A percentile compares a stretch with the other conserved stretches of the same genome.
Conservation (phyloP, 1,140 invertebrate species). For the Eueides isabella region DNA sequence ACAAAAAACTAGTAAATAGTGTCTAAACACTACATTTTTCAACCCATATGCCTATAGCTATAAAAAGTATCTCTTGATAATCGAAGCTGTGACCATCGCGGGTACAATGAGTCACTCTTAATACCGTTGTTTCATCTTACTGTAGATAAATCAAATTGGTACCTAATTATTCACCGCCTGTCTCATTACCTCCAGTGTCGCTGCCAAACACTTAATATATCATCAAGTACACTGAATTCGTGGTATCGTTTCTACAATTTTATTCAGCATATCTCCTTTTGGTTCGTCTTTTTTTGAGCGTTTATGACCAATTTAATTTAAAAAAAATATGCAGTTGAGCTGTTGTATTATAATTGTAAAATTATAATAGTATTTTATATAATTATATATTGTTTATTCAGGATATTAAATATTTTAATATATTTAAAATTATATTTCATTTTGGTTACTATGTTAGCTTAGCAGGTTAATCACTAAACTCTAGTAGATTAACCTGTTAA, state of each 20-base stretch:
- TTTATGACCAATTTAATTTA: background rate
- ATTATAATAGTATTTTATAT: too few species aligned
- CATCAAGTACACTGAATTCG: constrained; percentile 14
- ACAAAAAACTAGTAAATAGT: too few species aligned
- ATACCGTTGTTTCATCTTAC: constrained; percentile 8
- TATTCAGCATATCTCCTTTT: background rate
- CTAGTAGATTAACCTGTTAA: too few species aligned
- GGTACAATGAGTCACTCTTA: background rate
- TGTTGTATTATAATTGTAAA: background rate
- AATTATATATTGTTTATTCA: too few species aligned
- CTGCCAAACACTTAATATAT: constrained; percentile 38
- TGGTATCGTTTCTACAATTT: background rate
- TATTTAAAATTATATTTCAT: too few species aligned
- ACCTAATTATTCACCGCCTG: constrained; percentile 47
- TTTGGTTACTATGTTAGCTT: too few species aligned
- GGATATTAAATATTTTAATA: too few species aligned
- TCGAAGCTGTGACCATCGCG: background rate
- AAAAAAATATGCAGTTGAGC: background rate
- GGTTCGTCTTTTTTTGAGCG: background rate
- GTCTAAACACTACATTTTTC: too few species aligned
- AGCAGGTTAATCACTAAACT: too few species aligned
- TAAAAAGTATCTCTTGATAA: background rate
- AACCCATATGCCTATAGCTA: too few species aligned
- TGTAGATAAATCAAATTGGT: constrained; percentile 47
- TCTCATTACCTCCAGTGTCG: constrained; percentile 42